Evolutionary conservation across 2,113 vertebrate genomes (phyloP), one percentile per base, ranked within the genome.

Genomic region (Microtus ochrogaster): DNA sequence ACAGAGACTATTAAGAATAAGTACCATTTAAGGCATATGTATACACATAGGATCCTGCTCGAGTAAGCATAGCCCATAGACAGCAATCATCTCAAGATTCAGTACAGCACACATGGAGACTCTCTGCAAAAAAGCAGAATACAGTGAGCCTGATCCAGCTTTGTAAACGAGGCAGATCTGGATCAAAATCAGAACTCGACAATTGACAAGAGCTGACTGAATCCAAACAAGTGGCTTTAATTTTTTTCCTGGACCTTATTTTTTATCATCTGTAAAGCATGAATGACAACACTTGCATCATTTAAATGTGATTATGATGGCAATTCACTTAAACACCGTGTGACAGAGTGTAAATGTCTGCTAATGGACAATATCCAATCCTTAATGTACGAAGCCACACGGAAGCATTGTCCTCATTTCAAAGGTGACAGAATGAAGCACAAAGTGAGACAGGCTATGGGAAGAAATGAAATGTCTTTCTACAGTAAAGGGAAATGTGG

Each of bases 251-350:
- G n/a, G 78, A 49, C 21, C 17, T 95, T 76, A 87, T 79, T 91
- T 77, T 77, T 83, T 52, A 79, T 93, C 33, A 94, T 94, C 77
- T 79, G 4, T 91, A 91, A 79, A 91, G 36, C 55, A 55, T 21
- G 44, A 9, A 22, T 78, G 90, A 84, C 70, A 93, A 94, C 7
- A 68, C 66, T 30, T 70, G 13, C 24, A 55, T 63, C 33, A 77
- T 83, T 83, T 94, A 92, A 92, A 73, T 92, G 28, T 83, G 11
- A 65, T 92, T 77, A n/a, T 87, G n/a, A 44, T 78, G 61, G 19
- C 16, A 94, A 96, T 92, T 73, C 76, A 73, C 86, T 83, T 58
- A 83, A 90, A 83, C 17, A 33, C 26, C 83, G 13, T 5, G 0
- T 66, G 52, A 49, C 66, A 78, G 81, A 13, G 22, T 12, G 19